Evolutionary conservation across 2,797 vertebrate species (phyloP), one percentile per base, ranked within the genome.

Genomic region (Danio jaintianensis): DNA sequence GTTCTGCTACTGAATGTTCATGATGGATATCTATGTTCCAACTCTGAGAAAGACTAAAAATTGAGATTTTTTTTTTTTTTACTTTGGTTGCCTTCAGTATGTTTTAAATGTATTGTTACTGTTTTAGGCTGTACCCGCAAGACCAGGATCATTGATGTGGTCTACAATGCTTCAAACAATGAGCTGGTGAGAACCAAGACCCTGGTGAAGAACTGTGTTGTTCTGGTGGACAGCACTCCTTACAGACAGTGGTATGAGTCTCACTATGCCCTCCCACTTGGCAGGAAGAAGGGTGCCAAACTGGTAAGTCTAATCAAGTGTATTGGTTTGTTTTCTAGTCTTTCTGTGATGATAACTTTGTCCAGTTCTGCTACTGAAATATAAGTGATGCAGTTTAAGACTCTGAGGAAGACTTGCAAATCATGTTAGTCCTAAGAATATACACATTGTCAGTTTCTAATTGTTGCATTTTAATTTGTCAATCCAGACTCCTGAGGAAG

Each of bases 121-220:
- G 1, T 75, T 55, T 20, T 78, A 99, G 97, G 97, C 90, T 98
- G 97, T 91, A 98, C 98, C 72, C 95, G 97, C 9, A 99, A 99
- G 88, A 98, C 98, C 84, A 97, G 98, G 83, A 97, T 99, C 86
- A 99, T 99, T 0, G 98, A 98, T 48, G 98, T 99, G 0, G 97
- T 99, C 84, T 99, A 99, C 94, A 99, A 99, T 0, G 98, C 98
- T 16, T 99, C 97, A 77, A 99, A 99, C 94, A 99, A 99, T 0
- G 98, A 99, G 87, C 92, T 99, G 91, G 98, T 99, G 87, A 93
- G 98, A 90, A 99, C 98, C 75, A 99, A 99, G 92, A 99, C 98
- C 36, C 91, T 99, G 90, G 98, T 99, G 89, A 99, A 99, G 94
- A 99, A 99, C 87, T 99, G 97, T 89, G 95, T 99, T 0, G 93